Conservation (phyloP, 2,113 vertebrate species). For the Polyodon spathula region DNA sequence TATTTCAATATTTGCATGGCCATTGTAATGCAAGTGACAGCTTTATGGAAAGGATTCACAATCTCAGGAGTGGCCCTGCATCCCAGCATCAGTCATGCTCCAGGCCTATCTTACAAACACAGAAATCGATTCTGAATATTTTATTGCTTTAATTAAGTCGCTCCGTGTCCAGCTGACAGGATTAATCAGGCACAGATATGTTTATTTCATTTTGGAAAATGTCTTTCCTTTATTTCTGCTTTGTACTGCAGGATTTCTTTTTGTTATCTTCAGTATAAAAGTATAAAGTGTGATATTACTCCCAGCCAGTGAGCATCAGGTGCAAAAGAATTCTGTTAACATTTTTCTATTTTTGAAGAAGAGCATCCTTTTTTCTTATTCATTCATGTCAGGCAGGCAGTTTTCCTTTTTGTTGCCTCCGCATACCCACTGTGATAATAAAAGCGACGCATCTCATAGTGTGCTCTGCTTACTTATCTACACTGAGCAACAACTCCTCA, state of each 20-base stretch:
- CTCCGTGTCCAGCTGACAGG: slow-evolving; percentile 27
- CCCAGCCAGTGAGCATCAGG: background rate
- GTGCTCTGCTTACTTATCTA: no score
- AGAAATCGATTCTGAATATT: slow-evolving; percentile 48
- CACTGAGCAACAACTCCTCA: no score
- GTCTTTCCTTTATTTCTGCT: slow-evolving; percentile 9
- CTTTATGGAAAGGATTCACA: slow-evolving; percentile 15
- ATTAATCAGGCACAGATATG: slow-evolving; percentile 30
- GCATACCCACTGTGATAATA: background rate
- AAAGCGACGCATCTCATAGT: no score
- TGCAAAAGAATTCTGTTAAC: background rate
- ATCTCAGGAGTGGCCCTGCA: slow-evolving; percentile 7
- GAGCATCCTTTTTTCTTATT: slow-evolving; percentile 17
- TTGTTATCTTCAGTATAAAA: slow-evolving; percentile 12
- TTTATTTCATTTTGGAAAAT: slow-evolving; percentile 25
- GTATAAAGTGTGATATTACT: slow-evolving; percentile 15
- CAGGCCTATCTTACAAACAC: slow-evolving; percentile 22
- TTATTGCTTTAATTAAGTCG: slow-evolving; percentile 45
- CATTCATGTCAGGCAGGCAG: slow-evolving; percentile 18
- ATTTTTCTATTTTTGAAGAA: slow-evolving; percentile 13
- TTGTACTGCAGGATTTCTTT: slow-evolving; percentile 22
- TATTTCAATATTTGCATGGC: slow-evolving; percentile 12
- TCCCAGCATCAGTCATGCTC: slow-evolving; percentile 28
- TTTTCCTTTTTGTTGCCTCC: slow-evolving; percentile 21
- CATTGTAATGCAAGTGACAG: slow-evolving; percentile 5